phyloP scores from a whole-genome alignment of 2,797 vertebrate genomes.

The Crax fasciolata region DNA sequence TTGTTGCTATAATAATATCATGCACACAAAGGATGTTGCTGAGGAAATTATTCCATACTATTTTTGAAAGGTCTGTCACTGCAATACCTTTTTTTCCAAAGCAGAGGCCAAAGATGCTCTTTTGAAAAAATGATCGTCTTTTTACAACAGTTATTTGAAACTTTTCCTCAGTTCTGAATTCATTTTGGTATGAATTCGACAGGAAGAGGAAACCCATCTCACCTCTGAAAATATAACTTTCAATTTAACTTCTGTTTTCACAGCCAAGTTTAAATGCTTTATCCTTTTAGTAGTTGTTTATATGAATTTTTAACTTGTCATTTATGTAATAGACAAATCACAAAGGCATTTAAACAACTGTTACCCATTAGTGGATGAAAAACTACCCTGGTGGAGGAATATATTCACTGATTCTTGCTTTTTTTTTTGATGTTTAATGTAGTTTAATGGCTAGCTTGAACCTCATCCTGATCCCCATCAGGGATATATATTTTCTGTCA shows the following conservation, averaged over 20 bases:
- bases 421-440: background rate
- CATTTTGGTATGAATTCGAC: background rate
- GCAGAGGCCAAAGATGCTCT: constrained; percentile 32
- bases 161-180: background rate
- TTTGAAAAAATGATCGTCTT: background rate
- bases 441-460: background rate
- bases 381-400: background rate
- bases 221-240: background rate
- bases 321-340: background rate
- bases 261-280: background rate
- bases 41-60: constrained; percentile 78
- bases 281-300: background rate
- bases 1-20: constrained; percentile 67
- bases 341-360: background rate
- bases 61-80: constrained; percentile 72
- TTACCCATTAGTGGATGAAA: background rate
- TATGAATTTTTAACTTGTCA: background rate
- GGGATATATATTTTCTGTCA: background rate
- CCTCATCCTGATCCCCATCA: background rate
- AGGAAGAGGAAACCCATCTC: background rate
- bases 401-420: background rate
- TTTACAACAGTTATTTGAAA: background rate
- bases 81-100: constrained; percentile 22
- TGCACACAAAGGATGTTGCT: constrained; percentile 69
- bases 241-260: background rate